Percentiles rank a stretch among this genome's conserved stretches.
phyloP scores from a whole-genome alignment of 2,113 vertebrate genomes.

The Dasypus novemcinctus region DNA sequence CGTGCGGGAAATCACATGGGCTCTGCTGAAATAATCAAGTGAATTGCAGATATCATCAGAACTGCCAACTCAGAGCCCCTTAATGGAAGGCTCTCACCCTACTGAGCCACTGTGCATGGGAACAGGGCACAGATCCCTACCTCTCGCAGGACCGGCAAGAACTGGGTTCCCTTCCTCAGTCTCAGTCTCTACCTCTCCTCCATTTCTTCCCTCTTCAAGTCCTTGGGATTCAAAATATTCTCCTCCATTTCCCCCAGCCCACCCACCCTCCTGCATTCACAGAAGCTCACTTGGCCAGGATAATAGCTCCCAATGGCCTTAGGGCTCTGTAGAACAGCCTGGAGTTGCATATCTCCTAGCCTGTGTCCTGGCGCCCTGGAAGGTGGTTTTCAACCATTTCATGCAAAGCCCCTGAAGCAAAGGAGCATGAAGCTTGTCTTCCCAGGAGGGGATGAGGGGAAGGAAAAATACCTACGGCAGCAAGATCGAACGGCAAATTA shows the following conservation, averaged over 20 bases:
- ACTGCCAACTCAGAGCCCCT: background rate
- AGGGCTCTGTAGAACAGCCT: conserved; percentile 16
- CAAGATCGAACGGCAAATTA: background rate
- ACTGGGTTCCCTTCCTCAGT: background rate
- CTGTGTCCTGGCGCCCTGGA: background rate
- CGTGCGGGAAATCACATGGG: background rate
- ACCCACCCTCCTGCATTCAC: fast-evolving
- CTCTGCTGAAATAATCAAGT: background rate
- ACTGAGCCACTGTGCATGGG: background rate
- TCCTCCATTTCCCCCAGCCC: background rate
- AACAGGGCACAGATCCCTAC: background rate
- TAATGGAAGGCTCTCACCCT: background rate
- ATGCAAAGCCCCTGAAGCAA: background rate
- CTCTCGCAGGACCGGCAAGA: background rate
- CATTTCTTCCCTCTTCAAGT: background rate
- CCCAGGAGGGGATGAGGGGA: background rate
- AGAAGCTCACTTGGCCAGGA: background rate
- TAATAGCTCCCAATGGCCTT: background rate
- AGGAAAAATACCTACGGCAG: background rate
- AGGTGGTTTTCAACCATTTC: background rate
- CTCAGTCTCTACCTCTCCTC: background rate
- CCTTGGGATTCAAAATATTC: conserved; percentile 70
- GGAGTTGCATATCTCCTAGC: background rate
- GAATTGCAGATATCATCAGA: background rate
- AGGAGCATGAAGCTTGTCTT: background rate